These are phyloP conservation scores for Salpingus planirostris DNA, from an alignment of 2,888 invertebrate species.

Conservation along the genomic window DNA sequence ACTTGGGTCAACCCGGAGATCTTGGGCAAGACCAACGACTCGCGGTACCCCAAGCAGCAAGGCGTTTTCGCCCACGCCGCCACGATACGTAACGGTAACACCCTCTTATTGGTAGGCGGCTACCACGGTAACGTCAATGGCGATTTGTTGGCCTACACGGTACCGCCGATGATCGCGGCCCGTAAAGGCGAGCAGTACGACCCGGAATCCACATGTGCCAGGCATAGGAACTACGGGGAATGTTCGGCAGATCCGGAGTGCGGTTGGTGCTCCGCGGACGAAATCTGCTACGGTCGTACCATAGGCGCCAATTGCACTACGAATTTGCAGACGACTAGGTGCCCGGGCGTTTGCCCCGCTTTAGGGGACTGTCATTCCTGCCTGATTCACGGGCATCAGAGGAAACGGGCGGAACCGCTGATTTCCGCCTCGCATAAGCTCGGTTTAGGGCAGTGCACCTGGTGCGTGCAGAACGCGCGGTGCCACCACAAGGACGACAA, in stretches of 20 bases:
- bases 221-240: constrained; percentile 66
- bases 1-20: constrained; percentile 82
- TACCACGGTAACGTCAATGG: constrained; percentile 89
- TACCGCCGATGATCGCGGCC: constrained; percentile 74
- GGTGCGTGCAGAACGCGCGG: constrained; percentile 89
- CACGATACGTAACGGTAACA: constrained; percentile 71
- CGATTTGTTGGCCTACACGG: constrained; percentile 77
- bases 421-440: constrained; percentile 67
- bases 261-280: constrained; percentile 79
- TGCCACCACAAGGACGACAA: constrained; percentile 82
- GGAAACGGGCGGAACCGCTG: constrained; percentile 32
- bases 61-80: constrained; percentile 88
- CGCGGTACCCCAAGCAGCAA: constrained; percentile 72
- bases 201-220: constrained; percentile 67
- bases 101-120: constrained; percentile 75
- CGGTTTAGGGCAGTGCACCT: constrained; percentile 72
- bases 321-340: constrained; percentile 75
- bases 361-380: constrained; percentile 86
- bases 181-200: constrained; percentile 55
- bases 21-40: constrained; percentile 57
- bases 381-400: constrained; percentile 66
- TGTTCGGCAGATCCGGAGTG: constrained; percentile 89
- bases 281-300: constrained; percentile 69
- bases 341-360: constrained; percentile 83
- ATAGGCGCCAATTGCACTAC: constrained; percentile 85